Conservation (phyloP, 2,113 vertebrate genomes). For the Symphodus melops region DNA sequence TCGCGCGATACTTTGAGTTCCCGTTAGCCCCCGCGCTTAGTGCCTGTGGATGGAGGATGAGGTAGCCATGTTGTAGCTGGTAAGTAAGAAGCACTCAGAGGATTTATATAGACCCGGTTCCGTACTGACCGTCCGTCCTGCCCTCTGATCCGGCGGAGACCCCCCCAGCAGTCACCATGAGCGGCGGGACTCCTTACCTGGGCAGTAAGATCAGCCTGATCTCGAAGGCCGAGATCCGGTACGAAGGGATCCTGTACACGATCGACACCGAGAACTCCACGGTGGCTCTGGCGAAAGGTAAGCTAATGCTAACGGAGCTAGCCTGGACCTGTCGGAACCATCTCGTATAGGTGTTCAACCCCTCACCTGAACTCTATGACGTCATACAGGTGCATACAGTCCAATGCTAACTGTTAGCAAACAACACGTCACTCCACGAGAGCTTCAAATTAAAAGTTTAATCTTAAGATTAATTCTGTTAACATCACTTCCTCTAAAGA, state of each 20-base stretch:
- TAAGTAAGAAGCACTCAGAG: slow-evolving; percentile 41
- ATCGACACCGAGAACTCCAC: slow-evolving; percentile 89
- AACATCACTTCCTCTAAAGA: too few relatives aligned
- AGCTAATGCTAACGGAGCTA: slow-evolving; percentile 5
- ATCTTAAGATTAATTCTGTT: too few relatives aligned
- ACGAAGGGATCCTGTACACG: slow-evolving; percentile 85
- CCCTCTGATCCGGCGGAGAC: background rate
- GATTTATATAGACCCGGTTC: background rate
- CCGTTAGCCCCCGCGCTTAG: slow-evolving; percentile 81
- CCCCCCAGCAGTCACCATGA: slow-evolving; percentile 76
- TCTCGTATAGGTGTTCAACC: too few relatives aligned
- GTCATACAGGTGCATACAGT: too few relatives aligned
- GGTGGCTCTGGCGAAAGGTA: slow-evolving; percentile 90
- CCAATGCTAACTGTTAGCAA: too few relatives aligned
- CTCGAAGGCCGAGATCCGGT: slow-evolving; percentile 87
- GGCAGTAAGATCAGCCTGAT: slow-evolving; percentile 94
- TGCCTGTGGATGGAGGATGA: slow-evolving; percentile 74
- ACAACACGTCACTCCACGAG: too few relatives aligned
- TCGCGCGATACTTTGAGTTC: slow-evolving; percentile 80
- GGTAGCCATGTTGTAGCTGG: slow-evolving; percentile 89
- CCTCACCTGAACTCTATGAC: too few relatives aligned
- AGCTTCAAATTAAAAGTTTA: too few relatives aligned
- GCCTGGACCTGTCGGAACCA: too few relatives aligned
- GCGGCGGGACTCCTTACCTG: slow-evolving; percentile 89
- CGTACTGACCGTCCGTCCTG: background rate